These are phyloP conservation scores for Ceratitis capitata DNA, from an alignment of 1,140 invertebrate genomes.

Conservation along the genomic window DNA sequence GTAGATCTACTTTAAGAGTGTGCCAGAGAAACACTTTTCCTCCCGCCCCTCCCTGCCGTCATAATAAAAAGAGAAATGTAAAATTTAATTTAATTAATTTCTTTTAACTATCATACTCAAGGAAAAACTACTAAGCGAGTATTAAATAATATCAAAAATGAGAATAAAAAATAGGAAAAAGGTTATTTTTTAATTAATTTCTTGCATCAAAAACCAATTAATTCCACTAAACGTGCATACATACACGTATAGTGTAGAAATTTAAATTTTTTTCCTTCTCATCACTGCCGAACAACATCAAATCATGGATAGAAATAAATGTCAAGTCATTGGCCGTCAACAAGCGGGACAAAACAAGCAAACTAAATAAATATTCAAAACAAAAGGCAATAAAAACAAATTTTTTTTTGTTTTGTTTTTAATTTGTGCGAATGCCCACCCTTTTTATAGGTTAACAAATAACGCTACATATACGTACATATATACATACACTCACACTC, in stretches of 20 bases:
- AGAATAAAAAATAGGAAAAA: too few relatives aligned
- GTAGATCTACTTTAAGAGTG: too few relatives aligned
- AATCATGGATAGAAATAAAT: constrained; percentile 37
- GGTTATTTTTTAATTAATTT: neutral
- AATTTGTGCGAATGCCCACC: constrained; percentile 63
- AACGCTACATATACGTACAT: constrained; percentile 44
- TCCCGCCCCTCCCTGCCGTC: too few relatives aligned
- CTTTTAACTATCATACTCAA: too few relatives aligned
- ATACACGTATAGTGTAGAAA: too few relatives aligned
- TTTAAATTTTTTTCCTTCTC: neutral
- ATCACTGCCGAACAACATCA: neutral
- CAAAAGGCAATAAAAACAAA: constrained; percentile 17
- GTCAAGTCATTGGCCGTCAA: constrained; percentile 53
- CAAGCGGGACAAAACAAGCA: neutral
- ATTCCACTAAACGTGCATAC: too few relatives aligned
- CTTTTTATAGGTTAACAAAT: constrained; percentile 54
- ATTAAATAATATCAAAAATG: too few relatives aligned
- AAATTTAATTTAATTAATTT: too few relatives aligned
- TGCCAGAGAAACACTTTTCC: too few relatives aligned
- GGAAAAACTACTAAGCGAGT: too few relatives aligned
- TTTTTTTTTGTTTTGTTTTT: too few relatives aligned
- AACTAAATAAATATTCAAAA: neutral
- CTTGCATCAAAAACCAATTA: constrained; percentile 27
- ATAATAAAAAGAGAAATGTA: too few relatives aligned
- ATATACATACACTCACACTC: neutral